These are phyloP conservation scores for Aphelocoma coerulescens DNA, from an alignment of 2,113 vertebrate genomes.

Conservation along the genomic window DNA sequence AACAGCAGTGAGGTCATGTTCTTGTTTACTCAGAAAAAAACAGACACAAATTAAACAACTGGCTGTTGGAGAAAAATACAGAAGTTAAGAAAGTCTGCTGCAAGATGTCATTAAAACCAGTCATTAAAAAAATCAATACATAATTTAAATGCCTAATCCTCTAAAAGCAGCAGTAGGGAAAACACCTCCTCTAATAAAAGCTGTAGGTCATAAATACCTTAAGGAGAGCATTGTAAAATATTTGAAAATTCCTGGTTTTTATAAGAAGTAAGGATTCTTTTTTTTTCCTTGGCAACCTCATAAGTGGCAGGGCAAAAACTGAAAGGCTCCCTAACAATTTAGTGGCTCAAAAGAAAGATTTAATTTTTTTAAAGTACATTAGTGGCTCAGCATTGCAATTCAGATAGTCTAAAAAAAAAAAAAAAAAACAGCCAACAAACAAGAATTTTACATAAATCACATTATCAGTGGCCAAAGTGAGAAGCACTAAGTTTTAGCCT, in stretches of 20 bases:
- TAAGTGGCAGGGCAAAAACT: neutral
- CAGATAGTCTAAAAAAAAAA: neutral
- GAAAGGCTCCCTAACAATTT: neutral
- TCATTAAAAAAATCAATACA: neutral
- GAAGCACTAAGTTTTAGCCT: neutral
- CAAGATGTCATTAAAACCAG: neutral
- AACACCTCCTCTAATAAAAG: conserved; percentile 8
- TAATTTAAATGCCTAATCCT: neutral
- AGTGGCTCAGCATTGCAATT: neutral
- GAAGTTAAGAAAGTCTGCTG: neutral
- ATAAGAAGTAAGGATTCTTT: neutral
- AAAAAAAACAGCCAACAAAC: neutral
- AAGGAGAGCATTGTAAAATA: neutral
- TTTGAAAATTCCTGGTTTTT: neutral
- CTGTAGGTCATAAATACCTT: neutral
- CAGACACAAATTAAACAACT: neutral
- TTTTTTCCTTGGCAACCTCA: neutral
- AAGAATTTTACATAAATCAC: neutral
- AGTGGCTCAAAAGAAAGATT: neutral
- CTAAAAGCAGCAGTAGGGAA: neutral
- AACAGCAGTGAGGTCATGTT: neutral
- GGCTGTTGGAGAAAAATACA: neutral
- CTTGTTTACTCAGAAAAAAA: neutral
- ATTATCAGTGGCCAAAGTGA: neutral
- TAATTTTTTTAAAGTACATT: neutral